A percentile compares a stretch with the other conserved stretches of the same genome.
phyloP scores from a whole-genome alignment of 2,888 invertebrate genomes.

The Caenorhabditis parvicauda region DNA sequence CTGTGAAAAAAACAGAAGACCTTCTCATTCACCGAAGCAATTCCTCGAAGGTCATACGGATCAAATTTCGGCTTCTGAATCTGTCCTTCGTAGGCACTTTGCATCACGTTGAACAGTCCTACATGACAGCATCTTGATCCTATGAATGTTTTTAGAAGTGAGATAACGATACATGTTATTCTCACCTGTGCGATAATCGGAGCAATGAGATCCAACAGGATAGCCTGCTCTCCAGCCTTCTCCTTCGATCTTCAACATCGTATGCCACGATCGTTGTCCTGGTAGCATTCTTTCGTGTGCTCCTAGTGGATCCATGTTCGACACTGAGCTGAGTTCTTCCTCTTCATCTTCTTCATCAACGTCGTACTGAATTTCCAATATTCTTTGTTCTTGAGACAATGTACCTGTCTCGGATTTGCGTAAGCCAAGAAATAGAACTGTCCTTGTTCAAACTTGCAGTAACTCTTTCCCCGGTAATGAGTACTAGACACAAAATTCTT shows the following conservation, averaged over 20 bases:
- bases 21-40: constrained; percentile 11
- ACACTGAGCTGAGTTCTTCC: constrained; percentile 13
- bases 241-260: constrained; percentile 12
- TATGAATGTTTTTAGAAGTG: background rate
- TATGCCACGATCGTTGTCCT: constrained; percentile 17
- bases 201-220: constrained; percentile 35
- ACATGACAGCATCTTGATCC: constrained; percentile 36
- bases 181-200: constrained; percentile 6
- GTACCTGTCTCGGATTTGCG: constrained; percentile 26
- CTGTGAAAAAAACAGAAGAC: background rate
- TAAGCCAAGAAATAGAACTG: constrained; percentile 34
- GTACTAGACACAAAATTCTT: constrained; percentile 22
- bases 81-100: constrained; percentile 19
- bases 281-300: constrained; percentile 15
- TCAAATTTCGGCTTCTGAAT: constrained; percentile 15
- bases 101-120: constrained; percentile 33
- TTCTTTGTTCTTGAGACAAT: too few relatives aligned
- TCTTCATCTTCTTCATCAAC: constrained; percentile 23
- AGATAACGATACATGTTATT: background rate
- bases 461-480: constrained; percentile 14
- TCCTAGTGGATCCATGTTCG: constrained; percentile 27
- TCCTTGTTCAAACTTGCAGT: constrained; percentile 29
- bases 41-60: constrained; percentile 26
- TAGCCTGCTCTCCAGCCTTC: constrained; percentile 30
- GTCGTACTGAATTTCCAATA: constrained; percentile 20